A percentile compares a stretch with the other conserved stretches of the same genome.
phyloP scores from a whole-genome alignment of 2,797 vertebrate genomes.

The Acomys russatus region DNA sequence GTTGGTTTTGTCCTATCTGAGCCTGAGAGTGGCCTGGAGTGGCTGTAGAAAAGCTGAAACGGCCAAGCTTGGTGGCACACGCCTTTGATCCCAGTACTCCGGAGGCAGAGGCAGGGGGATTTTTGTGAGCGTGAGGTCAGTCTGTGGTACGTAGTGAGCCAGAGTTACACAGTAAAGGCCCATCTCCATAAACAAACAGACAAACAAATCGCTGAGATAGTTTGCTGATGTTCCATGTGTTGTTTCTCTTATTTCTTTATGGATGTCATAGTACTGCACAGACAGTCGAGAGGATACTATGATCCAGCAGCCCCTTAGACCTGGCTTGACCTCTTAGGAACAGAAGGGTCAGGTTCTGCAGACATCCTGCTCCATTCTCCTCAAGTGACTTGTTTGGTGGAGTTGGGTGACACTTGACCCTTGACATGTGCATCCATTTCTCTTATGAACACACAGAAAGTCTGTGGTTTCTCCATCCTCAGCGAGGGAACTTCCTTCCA shows the following conservation, averaged over 20 bases:
- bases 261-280: neutral
- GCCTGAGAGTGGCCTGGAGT: neutral
- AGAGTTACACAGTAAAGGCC: neutral
- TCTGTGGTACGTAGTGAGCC: neutral
- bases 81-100: neutral
- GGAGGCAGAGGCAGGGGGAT: neutral
- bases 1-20: neutral
- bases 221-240: neutral
- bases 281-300: neutral
- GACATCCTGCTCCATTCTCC: neutral
- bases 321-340: neutral
- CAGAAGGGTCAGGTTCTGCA: neutral
- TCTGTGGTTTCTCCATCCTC: neutral
- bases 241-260: constrained; percentile 18
- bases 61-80: neutral
- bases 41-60: neutral
- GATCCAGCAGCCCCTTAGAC: neutral
- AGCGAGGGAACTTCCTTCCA: neutral
- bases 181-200: neutral
- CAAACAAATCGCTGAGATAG: neutral
- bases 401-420: neutral
- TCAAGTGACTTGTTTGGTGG: neutral
- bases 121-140: neutral
- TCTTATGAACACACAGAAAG: neutral
- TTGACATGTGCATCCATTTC: neutral